phyloP scores from a whole-genome alignment of 2,888 invertebrate genomes.

The Oeneis ivallda region DNA sequence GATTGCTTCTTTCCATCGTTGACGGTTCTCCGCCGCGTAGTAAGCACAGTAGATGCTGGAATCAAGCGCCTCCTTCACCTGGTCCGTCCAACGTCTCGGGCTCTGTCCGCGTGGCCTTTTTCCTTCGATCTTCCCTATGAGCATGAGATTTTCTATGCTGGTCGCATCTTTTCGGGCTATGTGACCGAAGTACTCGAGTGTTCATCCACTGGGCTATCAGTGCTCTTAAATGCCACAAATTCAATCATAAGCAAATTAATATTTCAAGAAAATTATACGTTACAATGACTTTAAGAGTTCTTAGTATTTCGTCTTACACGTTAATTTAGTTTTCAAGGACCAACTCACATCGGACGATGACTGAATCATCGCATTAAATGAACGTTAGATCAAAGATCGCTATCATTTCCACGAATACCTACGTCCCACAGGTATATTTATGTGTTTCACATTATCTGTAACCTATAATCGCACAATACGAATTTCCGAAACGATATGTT shows the following conservation, averaged over 20 bases:
- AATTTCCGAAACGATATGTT: too few species aligned
- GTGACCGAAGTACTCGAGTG: too few species aligned
- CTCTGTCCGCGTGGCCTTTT: too few species aligned
- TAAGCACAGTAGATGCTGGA: too few species aligned
- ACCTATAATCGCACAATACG: not conserved
- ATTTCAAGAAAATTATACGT: constrained; percentile 9
- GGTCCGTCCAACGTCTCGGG: too few species aligned
- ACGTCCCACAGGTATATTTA: not conserved
- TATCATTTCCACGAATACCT: not conserved
- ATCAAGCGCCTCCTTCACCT: too few species aligned
- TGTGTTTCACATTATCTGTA: not conserved
- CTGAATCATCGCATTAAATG: constrained; percentile 1
- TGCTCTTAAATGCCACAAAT: not conserved
- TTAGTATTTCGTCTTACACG: constrained; percentile 7
- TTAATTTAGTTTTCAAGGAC: constrained; percentile 13
- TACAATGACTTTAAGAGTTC: constrained; percentile 1
- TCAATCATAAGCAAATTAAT: not conserved
- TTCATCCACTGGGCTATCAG: too few species aligned
- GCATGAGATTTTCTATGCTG: too few species aligned
- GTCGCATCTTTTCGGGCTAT: too few species aligned
- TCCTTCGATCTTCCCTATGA: too few species aligned
- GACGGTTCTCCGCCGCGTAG: too few species aligned
- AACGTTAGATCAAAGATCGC: not conserved
- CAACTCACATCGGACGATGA: not conserved
- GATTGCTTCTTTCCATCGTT: too few species aligned